A percentile compares a stretch with the other conserved stretches of the same genome.
Conservation (phyloP, 1,140 invertebrate species). For the Atta colombica region DNA sequence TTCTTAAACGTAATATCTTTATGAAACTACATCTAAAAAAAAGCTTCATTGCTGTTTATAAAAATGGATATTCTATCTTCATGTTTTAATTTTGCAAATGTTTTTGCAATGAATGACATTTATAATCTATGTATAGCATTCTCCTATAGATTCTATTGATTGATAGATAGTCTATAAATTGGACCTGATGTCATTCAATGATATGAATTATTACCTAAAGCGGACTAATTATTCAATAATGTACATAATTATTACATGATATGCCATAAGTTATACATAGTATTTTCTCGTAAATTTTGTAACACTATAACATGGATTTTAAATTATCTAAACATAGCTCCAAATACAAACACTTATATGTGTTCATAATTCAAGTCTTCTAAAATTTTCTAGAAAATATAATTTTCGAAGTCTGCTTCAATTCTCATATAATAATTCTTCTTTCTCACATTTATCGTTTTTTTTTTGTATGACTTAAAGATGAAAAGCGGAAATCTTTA, state of each 20-base stretch:
- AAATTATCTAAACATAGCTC: background rate
- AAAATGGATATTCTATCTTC: background rate
- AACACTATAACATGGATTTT: background rate
- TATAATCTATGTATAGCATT: background rate
- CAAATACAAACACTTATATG: background rate
- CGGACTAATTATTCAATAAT: background rate
- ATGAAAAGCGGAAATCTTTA: background rate
- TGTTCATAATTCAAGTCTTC: background rate
- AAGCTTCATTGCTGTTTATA: background rate
- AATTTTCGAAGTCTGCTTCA: background rate
- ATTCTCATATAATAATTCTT: slow-evolving; percentile 6
- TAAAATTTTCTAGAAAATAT: background rate
- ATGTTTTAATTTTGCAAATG: background rate
- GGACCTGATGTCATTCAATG: background rate
- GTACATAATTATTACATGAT: background rate
- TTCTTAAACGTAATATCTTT: slow-evolving; percentile 21
- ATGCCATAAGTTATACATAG: background rate
- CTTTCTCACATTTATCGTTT: background rate
- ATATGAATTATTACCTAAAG: no score
- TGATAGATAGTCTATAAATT: background rate
- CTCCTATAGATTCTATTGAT: background rate
- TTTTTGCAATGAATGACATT: background rate
- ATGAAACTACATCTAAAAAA: background rate
- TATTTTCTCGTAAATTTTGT: background rate
- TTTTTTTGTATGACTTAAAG: background rate